Evolutionary conservation across 2,888 invertebrate species (phyloP), one percentile per base, ranked within the genome.

Genomic region (Vannuccia rotundouncinata): DNA sequence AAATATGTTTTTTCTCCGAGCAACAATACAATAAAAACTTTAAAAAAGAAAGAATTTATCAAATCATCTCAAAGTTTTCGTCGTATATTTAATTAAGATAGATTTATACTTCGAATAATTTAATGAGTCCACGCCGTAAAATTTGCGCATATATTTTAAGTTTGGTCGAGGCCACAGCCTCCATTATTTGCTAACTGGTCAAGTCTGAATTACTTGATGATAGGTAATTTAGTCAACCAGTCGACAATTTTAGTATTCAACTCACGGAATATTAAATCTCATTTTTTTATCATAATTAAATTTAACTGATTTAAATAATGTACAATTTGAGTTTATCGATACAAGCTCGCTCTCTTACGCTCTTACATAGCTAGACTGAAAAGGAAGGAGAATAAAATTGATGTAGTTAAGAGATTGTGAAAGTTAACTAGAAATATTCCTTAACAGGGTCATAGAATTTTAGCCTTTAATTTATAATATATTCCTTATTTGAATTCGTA

Each of bases 1-100:
- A n/a, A 2, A 13, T 22, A 5, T n/a, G 66, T 45, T 45, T 45
- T 5, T 45, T 45, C 45, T 45, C n/a, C n/a, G n/a, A n/a, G n/a
- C n/a, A n/a, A n/a, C 45, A 45, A 17, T 45, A 45, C 45, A 45
- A 45, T 45, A 45, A 10, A 45, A 10, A 5, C 45, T 10, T n/a
- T n/a, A n/a, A n/a, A n/a, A n/a, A 66, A 66, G 25, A 66, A 22
- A 13, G 66, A 66, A 5, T 66, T 66, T 66, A 66, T 66, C 22
- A 66, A 66, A 66, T 66, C 25, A 66, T 66, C 66, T 5, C 66
- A 13, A 66, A 66, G 66, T 66, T 66, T 66, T 66, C 66, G 2
- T 5, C 66, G 66, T 66, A 66, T 66, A 66, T 66, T 66, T 66
- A 66, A 66, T 66, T 66, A 66, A 66, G 66, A 66, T 66, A 66